Evolutionary conservation across 2,888 invertebrate genomes (phyloP), one percentile per base, ranked within the genome.

Genomic region (Phaonia tiefii): DNA sequence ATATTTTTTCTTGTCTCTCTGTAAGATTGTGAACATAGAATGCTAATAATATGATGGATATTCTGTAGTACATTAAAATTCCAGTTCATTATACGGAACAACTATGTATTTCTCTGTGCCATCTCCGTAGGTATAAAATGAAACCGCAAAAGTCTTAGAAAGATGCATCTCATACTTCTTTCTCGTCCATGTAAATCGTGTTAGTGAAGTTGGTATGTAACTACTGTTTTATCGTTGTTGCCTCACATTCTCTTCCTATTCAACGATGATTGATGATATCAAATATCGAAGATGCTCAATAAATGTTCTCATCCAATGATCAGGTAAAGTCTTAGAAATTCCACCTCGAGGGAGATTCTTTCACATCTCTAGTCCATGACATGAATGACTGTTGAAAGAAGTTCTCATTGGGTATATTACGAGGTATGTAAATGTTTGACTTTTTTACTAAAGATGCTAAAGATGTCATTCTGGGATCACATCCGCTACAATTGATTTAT

Each of bases 211-310:
- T n/a, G n/a, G n/a, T n/a, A 1, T 26, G 54, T 56, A 56, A 25
- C 54, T 26, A 56, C 54, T 26, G 22, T 56, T 56, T 25, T 26
- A 0, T 26, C 22, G 4, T 56, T 26, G 10, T 49, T n/a, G 37
- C 17, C 37, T 69, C 11, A 20, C 56, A 26, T 58, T 44, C 17
- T 44, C 25, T 44, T n/a, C 8, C 13, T 39, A n/a, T 25, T 54
- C 17, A 20, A 17, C 31, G 26, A 74, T 51, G 76, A 80, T 80
- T 80, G 70, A 77, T 80, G 77, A 71, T 74, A 80, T 77, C 70
- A 51, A 74, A 74, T 80, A 51, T 25, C 76, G 42, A n/a, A 11
- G 66, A 58, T 58, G 72, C 39, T 66, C 13, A 54, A 42, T 22
- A 72, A 58, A 58, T 56, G 25, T 56, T 56, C 56, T 26, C 26